Conservation (phyloP, 2,113 vertebrate species). For the Pseudonaja textilis region DNA sequence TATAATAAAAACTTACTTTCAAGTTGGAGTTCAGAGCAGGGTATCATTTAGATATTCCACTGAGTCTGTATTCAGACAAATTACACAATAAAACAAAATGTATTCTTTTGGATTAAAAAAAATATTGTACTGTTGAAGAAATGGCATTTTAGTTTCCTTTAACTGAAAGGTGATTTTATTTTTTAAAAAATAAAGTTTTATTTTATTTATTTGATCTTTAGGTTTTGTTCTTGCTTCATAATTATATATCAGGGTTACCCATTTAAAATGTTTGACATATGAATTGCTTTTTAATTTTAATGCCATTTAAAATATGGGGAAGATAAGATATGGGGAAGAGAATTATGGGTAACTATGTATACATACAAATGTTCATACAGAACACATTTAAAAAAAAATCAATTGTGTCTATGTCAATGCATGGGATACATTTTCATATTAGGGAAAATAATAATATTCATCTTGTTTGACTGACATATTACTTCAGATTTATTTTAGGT, state of each 20-base stretch:
- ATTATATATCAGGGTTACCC: constrained; percentile 5
- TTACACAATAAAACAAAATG: constrained; percentile 88
- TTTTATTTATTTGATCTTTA: constrained; percentile 81
- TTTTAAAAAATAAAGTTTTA: constrained; percentile 79
- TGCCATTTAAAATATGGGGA: background rate
- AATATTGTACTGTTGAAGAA: constrained; percentile 76
- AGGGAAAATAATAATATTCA: background rate
- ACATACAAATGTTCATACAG: background rate
- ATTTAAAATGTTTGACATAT: background rate
- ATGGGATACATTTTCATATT: too few species aligned
- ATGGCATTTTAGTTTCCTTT: constrained; percentile 73
- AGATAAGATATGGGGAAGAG: background rate
- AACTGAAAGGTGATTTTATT: constrained; percentile 76
- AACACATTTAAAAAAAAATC: background rate
- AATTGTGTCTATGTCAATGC: background rate
- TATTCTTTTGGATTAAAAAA: constrained; percentile 80
- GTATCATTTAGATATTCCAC: constrained; percentile 88
- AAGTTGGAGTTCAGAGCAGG: constrained; percentile 92
- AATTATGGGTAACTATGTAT: constrained; percentile 33
- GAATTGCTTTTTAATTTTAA: background rate
- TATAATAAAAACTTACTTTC: constrained; percentile 97
- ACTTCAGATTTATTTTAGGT: background rate
- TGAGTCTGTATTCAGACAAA: constrained; percentile 88
- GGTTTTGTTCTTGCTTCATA: constrained; percentile 72
- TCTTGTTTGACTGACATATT: background rate